Conservation (phyloP, 2,113 vertebrate genomes). For the Polypterus bichir region DNA sequence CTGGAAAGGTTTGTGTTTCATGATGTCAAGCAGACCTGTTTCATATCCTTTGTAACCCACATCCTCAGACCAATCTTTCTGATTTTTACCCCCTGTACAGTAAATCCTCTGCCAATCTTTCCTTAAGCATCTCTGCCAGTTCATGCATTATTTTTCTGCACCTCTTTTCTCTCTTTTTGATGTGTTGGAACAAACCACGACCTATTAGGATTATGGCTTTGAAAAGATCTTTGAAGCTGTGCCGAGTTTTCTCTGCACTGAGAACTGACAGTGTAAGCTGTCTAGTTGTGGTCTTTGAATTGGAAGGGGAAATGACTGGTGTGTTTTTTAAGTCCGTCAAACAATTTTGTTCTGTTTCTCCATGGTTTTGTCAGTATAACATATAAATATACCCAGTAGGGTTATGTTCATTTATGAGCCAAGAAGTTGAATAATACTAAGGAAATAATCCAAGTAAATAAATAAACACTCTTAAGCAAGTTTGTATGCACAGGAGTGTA, state of each 20-base stretch:
- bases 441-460: too few species aligned
- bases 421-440: too few species aligned
- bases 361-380: too few species aligned
- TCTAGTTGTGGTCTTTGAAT: conserved; percentile 58
- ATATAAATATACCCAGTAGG: too few species aligned
- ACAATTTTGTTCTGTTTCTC: too few species aligned
- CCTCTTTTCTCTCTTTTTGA: conserved; percentile 49
- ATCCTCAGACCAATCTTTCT: conserved; percentile 62
- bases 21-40: conserved; percentile 62
- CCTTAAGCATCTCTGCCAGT: conserved; percentile 64
- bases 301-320: conserved; percentile 46
- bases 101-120: conserved; percentile 74
- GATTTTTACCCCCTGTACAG: conserved; percentile 52
- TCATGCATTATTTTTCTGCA: conserved; percentile 47
- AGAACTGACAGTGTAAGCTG: conserved; percentile 66
- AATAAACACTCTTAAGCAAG: too few species aligned
- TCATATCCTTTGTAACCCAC: conserved; percentile 71
- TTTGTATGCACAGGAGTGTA: too few species aligned
- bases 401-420: too few species aligned
- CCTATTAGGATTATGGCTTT: conserved; percentile 75
- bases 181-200: conserved; percentile 71
- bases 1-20: conserved; percentile 68
- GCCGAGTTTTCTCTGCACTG: conserved; percentile 64
- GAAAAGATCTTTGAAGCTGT: conserved; percentile 71
- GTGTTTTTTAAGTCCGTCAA: too few species aligned